Percentiles rank a stretch among this genome's conserved stretches.
phyloP scores from a whole-genome alignment of 2,797 vertebrate species.

The Arctocebus calabarensis region DNA sequence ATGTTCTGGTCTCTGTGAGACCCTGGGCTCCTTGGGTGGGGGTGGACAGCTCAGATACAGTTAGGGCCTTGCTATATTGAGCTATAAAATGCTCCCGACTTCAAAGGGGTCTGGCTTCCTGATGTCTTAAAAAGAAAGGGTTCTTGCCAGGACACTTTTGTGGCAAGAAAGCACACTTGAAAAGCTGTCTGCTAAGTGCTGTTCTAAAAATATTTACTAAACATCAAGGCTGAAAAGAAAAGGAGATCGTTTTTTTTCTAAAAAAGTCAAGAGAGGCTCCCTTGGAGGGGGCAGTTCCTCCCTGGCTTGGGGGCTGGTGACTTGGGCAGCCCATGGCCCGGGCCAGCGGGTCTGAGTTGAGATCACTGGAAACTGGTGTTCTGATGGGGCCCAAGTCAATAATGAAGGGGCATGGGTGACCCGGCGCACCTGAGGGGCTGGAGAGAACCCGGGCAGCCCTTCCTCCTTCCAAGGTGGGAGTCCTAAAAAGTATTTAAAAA shows the following conservation, averaged over 20 bases:
- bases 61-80: neutral
- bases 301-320: conserved; percentile 58
- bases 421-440: conserved; percentile 58
- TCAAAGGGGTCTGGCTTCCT: conserved; percentile 8
- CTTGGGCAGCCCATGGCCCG: conserved; percentile 39
- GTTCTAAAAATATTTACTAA: conserved; percentile 76
- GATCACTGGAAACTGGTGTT: conserved; percentile 60
- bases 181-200: conserved; percentile 54
- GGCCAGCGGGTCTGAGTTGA: conserved; percentile 81
- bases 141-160: neutral
- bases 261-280: conserved; percentile 64
- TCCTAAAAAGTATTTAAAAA: neutral
- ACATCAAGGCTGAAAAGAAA: conserved; percentile 51
- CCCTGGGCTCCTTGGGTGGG: neutral
- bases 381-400: conserved; percentile 37
- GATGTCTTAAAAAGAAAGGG: neutral
- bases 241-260: neutral
- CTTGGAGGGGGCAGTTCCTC: neutral
- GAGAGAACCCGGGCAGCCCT: conserved; percentile 16
- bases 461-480: conserved; percentile 53
- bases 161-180: conserved; percentile 80
- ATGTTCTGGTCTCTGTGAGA: neutral
- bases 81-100: neutral
- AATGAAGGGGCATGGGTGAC: conserved; percentile 70
- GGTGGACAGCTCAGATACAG: neutral